A percentile compares a stretch with the other conserved stretches of the same genome.
Conservation (phyloP, 1,140 invertebrate genomes). For the Proales similis region DNA sequence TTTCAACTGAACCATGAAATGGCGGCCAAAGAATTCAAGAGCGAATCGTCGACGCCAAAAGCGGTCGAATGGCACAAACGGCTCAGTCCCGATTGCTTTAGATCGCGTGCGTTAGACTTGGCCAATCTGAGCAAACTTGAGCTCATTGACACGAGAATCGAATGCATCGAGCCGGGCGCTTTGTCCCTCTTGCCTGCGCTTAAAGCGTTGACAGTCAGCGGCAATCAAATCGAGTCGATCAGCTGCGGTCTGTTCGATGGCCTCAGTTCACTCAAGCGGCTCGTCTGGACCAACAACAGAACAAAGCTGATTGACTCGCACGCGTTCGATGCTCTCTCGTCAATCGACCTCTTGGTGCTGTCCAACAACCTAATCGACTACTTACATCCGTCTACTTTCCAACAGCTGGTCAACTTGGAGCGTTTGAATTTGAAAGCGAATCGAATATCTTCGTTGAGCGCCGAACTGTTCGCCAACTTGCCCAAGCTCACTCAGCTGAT, state of each 20-base stretch:
- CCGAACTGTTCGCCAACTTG: neutral
- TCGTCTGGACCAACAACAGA: slow-evolving; percentile 7
- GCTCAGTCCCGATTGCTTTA: too few species aligned
- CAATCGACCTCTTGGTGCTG: slow-evolving; percentile 11
- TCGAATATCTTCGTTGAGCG: slow-evolving; percentile 2
- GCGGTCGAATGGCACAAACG: too few species aligned
- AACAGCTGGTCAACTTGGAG: slow-evolving; percentile 7
- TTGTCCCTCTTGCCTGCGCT: too few species aligned
- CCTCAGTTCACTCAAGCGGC: neutral
- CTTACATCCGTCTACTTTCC: neutral
- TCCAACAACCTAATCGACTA: slow-evolving; percentile 10
- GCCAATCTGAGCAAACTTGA: too few species aligned
- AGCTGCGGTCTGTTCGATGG: neutral
- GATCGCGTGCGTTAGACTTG: too few species aligned
- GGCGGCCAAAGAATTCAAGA: too few species aligned
- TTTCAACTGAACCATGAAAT: too few species aligned
- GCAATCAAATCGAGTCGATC: slow-evolving; percentile 19
- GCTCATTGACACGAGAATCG: too few species aligned
- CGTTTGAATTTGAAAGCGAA: slow-evolving; percentile 14
- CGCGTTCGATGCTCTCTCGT: neutral
- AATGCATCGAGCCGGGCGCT: too few species aligned
- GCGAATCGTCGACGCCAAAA: too few species aligned
- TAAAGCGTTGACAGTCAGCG: too few species aligned
- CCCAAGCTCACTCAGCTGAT: neutral
- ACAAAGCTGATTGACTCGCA: neutral